Conservation (phyloP, 2,797 vertebrate species). For the Scolopax rusticola region DNA sequence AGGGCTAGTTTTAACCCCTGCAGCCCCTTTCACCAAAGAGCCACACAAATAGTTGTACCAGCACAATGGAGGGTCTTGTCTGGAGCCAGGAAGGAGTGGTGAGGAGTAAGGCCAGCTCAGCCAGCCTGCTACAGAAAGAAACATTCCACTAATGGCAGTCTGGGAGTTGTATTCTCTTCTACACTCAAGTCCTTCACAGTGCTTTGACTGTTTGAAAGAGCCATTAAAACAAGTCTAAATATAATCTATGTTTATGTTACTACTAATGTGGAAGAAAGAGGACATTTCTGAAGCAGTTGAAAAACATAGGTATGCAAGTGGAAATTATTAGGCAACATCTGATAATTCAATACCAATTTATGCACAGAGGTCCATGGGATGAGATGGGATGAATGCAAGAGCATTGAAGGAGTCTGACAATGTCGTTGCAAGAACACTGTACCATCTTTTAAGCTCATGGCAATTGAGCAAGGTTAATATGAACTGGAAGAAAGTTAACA, state of each 20-base stretch:
- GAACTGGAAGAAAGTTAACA: background rate
- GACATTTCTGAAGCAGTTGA: background rate
- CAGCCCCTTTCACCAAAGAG: background rate
- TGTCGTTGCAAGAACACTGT: background rate
- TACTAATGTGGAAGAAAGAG: background rate
- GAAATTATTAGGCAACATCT: background rate
- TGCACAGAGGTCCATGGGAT: background rate
- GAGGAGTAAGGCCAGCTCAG: background rate
- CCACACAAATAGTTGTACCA: background rate
- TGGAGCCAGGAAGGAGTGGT: background rate
- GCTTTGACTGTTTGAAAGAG: background rate
- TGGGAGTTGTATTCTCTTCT: background rate
- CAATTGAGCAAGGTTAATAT: background rate
- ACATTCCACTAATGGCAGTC: background rate
- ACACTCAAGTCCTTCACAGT: background rate
- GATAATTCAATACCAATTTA: background rate
- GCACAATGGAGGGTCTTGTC: background rate
- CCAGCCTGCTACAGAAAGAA: background rate
- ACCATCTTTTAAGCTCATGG: background rate
- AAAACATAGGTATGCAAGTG: background rate
- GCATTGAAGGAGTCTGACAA: background rate
- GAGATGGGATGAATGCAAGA: fast-evolving
- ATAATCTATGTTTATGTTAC: background rate
- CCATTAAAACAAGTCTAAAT: background rate
- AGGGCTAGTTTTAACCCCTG: background rate